Conservation (phyloP, 1,140 invertebrate genomes). For the Anthonomus grandis region DNA sequence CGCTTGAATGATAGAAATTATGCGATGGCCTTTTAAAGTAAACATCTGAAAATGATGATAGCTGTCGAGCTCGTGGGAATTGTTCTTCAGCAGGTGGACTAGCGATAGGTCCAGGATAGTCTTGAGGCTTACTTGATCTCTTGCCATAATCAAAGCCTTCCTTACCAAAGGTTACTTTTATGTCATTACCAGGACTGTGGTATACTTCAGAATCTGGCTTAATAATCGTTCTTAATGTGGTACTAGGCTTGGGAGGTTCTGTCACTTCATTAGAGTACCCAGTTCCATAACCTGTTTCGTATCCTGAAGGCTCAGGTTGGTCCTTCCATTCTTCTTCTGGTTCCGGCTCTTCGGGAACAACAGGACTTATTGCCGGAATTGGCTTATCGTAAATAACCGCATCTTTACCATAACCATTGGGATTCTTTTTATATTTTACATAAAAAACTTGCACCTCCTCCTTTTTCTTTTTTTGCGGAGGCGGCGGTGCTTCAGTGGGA, state of each 20-base stretch:
- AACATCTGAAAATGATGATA: slow-evolving; percentile 36
- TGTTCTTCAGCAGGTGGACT: slow-evolving; percentile 56
- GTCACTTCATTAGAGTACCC: slow-evolving; percentile 47
- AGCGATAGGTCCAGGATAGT: slow-evolving; percentile 34
- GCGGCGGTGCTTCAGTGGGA: slow-evolving; percentile 50
- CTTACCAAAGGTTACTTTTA: slow-evolving; percentile 72
- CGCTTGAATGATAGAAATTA: slow-evolving; percentile 37
- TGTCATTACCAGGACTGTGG: slow-evolving; percentile 65
- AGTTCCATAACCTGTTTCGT: slow-evolving; percentile 5
- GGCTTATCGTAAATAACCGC: slow-evolving; percentile 75
- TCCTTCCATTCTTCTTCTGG: slow-evolving; percentile 40
- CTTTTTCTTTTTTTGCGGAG: slow-evolving; percentile 61
- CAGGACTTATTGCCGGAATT: slow-evolving; percentile 67
- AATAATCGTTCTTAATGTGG: slow-evolving; percentile 77
- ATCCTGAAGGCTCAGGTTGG: slow-evolving; percentile 34
- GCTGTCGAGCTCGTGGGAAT: slow-evolving; percentile 49
- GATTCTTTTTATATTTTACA: slow-evolving; percentile 82
- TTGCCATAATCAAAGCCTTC: slow-evolving; percentile 57
- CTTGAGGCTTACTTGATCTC: slow-evolving; percentile 49
- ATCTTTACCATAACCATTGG: slow-evolving; percentile 61
- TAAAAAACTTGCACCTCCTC: slow-evolving; percentile 87
- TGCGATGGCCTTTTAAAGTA: slow-evolving; percentile 28
- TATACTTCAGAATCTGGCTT: slow-evolving; percentile 78
- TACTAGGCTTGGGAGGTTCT: slow-evolving; percentile 58
- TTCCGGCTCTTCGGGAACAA: slow-evolving; percentile 57